Percentiles rank a stretch among this genome's conserved stretches.
These are phyloP conservation scores for Platygyra sinensis DNA, from an alignment of 64 coral and sea anemone species.

Conservation along the genomic window DNA sequence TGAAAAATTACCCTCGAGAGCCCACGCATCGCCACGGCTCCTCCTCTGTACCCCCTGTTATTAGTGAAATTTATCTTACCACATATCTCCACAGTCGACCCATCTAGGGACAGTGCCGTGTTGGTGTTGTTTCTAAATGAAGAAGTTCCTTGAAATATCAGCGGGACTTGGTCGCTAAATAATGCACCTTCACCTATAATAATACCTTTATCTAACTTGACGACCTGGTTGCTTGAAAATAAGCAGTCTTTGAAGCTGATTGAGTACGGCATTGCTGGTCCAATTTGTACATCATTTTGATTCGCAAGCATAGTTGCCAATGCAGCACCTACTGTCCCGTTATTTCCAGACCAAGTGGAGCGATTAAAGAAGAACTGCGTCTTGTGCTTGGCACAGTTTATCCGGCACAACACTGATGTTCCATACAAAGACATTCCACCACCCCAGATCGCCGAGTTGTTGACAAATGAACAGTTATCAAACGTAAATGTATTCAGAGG, in stretches of 20 bases:
- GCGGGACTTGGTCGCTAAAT: slow-evolving; percentile 59
- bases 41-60: slow-evolving; percentile 72
- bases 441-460: slow-evolving; percentile 65
- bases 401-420: slow-evolving; percentile 39
- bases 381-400: neutral
- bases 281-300: slow-evolving; percentile 65
- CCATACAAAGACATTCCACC: slow-evolving; percentile 77
- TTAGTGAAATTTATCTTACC: slow-evolving; percentile 35
- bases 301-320: slow-evolving; percentile 66
- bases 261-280: slow-evolving; percentile 69
- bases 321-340: slow-evolving; percentile 70
- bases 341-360: slow-evolving; percentile 52
- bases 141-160: slow-evolving; percentile 40
- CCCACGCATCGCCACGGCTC: slow-evolving; percentile 78
- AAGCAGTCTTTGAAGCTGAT: slow-evolving; percentile 47
- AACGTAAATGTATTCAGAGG: slow-evolving; percentile 1
- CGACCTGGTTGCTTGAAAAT: slow-evolving; percentile 57
- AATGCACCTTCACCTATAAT: slow-evolving; percentile 78
- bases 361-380: slow-evolving; percentile 45
- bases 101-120: slow-evolving; percentile 74
- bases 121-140: slow-evolving; percentile 53
- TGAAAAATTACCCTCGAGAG: slow-evolving; percentile 65
- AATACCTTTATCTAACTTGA: slow-evolving; percentile 20
- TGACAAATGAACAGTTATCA: slow-evolving; percentile 40
- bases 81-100: slow-evolving; percentile 43